Percentiles rank a stretch among this genome's conserved stretches.
These are phyloP conservation scores for Vanacampus margaritifer DNA, from an alignment of 2,113 vertebrate species.

Conservation along the genomic window DNA sequence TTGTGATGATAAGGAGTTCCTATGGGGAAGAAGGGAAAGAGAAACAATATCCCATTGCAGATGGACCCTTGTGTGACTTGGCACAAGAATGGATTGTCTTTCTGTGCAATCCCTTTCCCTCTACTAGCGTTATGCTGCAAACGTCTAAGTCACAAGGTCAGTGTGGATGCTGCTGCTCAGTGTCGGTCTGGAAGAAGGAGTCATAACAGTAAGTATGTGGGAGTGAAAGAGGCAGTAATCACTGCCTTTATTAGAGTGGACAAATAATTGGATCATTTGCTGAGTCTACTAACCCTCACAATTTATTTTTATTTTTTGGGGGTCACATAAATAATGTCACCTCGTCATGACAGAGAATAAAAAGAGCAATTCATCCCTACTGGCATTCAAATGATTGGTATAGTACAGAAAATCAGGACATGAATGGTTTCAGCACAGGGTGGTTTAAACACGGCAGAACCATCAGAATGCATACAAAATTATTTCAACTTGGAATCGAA, in stretches of 20 bases:
- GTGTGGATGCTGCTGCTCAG: conserved; percentile 29
- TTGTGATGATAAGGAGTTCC: conserved; percentile 46
- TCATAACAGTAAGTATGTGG: neutral
- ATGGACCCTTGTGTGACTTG: conserved; percentile 5
- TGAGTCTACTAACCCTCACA: neutral
- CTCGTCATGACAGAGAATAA: neutral
- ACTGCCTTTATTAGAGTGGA: neutral
- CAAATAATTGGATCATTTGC: neutral
- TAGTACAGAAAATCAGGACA: no score
- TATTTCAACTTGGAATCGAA: no score
- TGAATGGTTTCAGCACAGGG: no score
- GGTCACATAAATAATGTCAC: neutral
- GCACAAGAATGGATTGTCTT: neutral
- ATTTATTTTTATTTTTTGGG: neutral
- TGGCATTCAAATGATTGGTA: no score
- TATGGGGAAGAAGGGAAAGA: conserved; percentile 7
- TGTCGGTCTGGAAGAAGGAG: conserved; percentile 44
- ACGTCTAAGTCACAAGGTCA: conserved; percentile 56
- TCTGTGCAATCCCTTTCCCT: conserved; percentile 13
- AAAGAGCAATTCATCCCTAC: no score
- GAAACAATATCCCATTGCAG: conserved; percentile 19
- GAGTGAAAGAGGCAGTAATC: no score
- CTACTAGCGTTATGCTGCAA: conserved; percentile 12
- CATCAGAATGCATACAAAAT: neutral
- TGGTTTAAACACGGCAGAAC: neutral